These are phyloP conservation scores for Parapristionchus giblindavisi DNA, from an alignment of 2,888 invertebrate genomes.

Conservation along the genomic window DNA sequence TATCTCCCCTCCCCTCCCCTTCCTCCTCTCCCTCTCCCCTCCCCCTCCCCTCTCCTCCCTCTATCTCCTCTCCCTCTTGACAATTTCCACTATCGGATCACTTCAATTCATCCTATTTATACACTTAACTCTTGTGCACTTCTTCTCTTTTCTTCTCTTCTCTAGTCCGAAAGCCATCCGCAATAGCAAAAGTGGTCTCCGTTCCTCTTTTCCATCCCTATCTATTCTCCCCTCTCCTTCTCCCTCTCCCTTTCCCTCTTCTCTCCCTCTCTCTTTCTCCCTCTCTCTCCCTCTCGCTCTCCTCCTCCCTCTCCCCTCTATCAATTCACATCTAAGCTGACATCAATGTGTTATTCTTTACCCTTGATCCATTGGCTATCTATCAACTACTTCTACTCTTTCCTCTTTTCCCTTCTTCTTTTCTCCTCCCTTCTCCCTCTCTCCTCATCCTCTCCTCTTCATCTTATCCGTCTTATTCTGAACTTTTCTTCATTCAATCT, in stretches of 20 bases:
- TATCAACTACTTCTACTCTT: constrained; percentile 5
- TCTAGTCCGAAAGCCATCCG: not conserved
- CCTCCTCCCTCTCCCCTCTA: too few relatives aligned
- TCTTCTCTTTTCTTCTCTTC: too few relatives aligned
- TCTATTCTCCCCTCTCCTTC: not conserved
- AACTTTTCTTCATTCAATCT: not conserved
- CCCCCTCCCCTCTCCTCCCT: too few relatives aligned
- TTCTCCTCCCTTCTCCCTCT: constrained; percentile 16
- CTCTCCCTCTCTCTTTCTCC: not conserved
- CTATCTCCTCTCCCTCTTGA: too few relatives aligned
- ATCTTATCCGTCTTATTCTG: not conserved
- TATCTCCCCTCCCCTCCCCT: too few relatives aligned
- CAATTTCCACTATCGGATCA: too few relatives aligned
- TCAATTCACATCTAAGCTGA: too few relatives aligned
- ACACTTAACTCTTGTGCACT: too few relatives aligned
- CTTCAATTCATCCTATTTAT: too few relatives aligned
- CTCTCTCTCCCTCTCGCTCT: not conserved
- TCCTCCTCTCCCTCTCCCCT: too few relatives aligned
- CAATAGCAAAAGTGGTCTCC: not conserved
- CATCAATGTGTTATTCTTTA: too few relatives aligned
- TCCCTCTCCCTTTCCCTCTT: not conserved
- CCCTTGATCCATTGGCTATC: too few relatives aligned
- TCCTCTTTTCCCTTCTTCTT: not conserved
- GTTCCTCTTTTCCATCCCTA: not conserved
- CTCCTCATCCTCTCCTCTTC: constrained; percentile 5